A percentile compares a stretch with the other conserved stretches of the same genome.
phyloP scores from a whole-genome alignment of 2,888 invertebrate species.

The Diaphora mendica region DNA sequence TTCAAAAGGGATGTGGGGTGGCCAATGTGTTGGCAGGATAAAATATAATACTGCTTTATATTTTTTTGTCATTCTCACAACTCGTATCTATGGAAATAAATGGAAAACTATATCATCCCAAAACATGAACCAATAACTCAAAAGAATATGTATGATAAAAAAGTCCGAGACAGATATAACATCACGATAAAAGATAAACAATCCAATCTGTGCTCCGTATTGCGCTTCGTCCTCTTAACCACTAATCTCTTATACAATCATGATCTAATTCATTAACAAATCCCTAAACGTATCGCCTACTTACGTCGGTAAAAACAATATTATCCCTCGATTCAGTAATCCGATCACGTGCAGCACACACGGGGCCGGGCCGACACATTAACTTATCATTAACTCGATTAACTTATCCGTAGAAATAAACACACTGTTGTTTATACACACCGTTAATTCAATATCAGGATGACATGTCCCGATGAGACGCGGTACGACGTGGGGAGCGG shows the following conservation, averaged over 20 bases:
- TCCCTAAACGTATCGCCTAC: conserved; percentile 65
- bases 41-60: conserved; percentile 40
- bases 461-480: conserved; percentile 72
- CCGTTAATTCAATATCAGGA: conserved; percentile 72
- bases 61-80: conserved; percentile 33
- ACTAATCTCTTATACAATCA: conserved; percentile 58
- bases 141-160: conserved; percentile 30
- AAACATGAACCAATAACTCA: conserved; percentile 19
- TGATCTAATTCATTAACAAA: conserved; percentile 67
- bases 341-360: conserved; percentile 78
- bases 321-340: conserved; percentile 75
- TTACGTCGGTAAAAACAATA: conserved; percentile 76
- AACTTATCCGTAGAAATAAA: conserved; percentile 59
- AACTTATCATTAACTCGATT: conserved; percentile 75
- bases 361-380: conserved; percentile 70
- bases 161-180: conserved; percentile 27
- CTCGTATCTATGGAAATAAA: conserved; percentile 12
- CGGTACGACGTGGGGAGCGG: conserved; percentile 57
- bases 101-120: conserved; percentile 11
- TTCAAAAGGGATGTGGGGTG: conserved; percentile 46
- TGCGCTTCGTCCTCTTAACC: conserved; percentile 59
- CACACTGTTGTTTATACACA: conserved; percentile 71
- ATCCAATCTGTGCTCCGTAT: conserved; percentile 70
- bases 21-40: conserved; percentile 56
- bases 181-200: conserved; percentile 70